Base-by-base conservation (phyloP, 2,888 invertebrate genomes). In the Archaeoteleia sp. region DNA sequence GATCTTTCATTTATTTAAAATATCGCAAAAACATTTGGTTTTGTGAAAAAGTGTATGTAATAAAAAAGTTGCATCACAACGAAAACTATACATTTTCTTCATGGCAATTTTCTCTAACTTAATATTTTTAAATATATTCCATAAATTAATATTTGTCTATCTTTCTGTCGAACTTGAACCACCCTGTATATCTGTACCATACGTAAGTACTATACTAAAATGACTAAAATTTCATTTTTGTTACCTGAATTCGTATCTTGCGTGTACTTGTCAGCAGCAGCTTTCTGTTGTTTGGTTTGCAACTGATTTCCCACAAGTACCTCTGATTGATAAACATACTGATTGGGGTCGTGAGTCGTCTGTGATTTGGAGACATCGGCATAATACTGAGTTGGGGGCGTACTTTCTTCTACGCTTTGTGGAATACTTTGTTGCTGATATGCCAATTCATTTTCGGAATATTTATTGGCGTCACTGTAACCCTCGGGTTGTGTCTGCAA, bases 201-300 rank as follows among this genome's bases (percentile, higher is more conserved):
- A 7, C 23, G 23, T 23, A 5, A 23, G 4, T 43, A n/a, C 8
- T 23, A 42, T n/a, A n/a, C n/a, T n/a, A n/a, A n/a, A n/a, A n/a
- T n/a, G n/a, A n/a, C n/a, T n/a, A 20, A 5, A 20, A 5, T 20
- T 20, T 20, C 20, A 4, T 12, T 17, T 15, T 60, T 60, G 65
- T 62, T 75, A 79, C 81, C 80, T 76, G 76, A 77, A 20, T 70
- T 70, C 1, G 15, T 14, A 10, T 62, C 65, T 25, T 76, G 74
- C n/a, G 66, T 9, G 12, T 80, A 80, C 42, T 84, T 83, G 0
- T 78, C 74, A 1, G 74, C 29, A 0, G 71, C 73, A 1, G 73
- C 51, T 60, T 81, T 83, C 29, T 82, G 84, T 49, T 79, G 81
- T 3, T 73, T 61, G 13, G 66, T 68, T 63, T 82, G 83, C 32